phyloP scores from a whole-genome alignment of 2,113 vertebrate genomes.

The Oncorhynchus mykiss region DNA sequence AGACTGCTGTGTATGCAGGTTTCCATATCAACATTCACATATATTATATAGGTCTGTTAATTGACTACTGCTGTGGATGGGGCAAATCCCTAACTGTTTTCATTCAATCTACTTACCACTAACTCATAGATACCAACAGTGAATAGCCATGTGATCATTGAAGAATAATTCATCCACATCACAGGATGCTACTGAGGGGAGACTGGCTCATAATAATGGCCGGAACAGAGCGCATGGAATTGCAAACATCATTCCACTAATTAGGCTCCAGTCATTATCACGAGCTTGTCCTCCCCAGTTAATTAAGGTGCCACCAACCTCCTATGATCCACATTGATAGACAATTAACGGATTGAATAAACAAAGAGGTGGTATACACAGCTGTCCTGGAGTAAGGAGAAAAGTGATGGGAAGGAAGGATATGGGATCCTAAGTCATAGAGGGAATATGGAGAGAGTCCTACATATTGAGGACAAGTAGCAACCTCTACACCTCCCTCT shows the following conservation, averaged over 20 bases:
- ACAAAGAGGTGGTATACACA: too few species aligned
- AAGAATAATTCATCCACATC: background rate
- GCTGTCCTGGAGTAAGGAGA: background rate
- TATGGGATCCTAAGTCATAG: background rate
- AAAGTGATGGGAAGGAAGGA: background rate
- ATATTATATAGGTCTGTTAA: too few species aligned
- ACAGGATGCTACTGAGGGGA: background rate
- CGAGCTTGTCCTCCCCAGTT: background rate
- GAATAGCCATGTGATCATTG: background rate
- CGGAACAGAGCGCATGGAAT: too few species aligned
- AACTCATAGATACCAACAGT: too few species aligned
- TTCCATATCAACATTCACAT: background rate
- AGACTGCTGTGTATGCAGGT: background rate
- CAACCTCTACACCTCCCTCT: background rate
- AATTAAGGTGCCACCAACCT: background rate
- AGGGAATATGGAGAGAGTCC: slow-evolving; percentile 33
- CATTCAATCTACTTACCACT: too few species aligned
- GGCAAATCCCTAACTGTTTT: too few species aligned
- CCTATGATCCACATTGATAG: background rate
- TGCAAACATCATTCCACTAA: too few species aligned
- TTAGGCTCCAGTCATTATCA: too few species aligned
- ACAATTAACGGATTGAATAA: too few species aligned
- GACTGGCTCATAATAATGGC: too few species aligned
- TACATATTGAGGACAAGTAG: background rate
- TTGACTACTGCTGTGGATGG: too few species aligned